A percentile compares a stretch with the other conserved stretches of the same genome.
These are phyloP conservation scores for Entomyzon cyanotis DNA, from an alignment of 2,113 vertebrate genomes.

Conservation along the genomic window DNA sequence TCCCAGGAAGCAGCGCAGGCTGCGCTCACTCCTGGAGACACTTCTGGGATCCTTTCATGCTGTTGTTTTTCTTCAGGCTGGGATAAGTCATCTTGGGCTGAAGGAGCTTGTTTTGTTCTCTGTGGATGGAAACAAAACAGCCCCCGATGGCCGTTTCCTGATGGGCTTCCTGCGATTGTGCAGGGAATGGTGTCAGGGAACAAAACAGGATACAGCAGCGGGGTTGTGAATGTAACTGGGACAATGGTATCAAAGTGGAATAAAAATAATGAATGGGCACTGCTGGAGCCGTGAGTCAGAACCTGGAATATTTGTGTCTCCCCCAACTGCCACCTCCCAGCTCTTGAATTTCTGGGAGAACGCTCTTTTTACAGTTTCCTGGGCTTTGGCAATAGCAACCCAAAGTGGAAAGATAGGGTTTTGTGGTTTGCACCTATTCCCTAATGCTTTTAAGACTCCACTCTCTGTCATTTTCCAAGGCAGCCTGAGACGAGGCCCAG, in stretches of 20 bases:
- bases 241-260: constrained; percentile 63
- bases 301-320: background rate
- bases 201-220: constrained; percentile 61
- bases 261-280: constrained; percentile 62
- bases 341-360: constrained; percentile 13
- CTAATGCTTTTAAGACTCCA: background rate
- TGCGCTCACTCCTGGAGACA: background rate
- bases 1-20: background rate
- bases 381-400: background rate
- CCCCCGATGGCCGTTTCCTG: constrained; percentile 43
- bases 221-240: constrained; percentile 57
- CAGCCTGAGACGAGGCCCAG: background rate
- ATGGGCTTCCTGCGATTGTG: constrained; percentile 65
- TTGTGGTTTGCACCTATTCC: background rate
- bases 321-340: background rate
- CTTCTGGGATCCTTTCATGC: background rate
- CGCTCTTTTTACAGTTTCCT: background rate
- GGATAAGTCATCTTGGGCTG: constrained; percentile 56
- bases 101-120: constrained; percentile 66
- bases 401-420: background rate
- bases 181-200: constrained; percentile 60
- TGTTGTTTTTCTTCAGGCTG: constrained; percentile 61
- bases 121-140: constrained; percentile 59
- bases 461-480: background rate
- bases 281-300: background rate